Evolutionary conservation across 2,888 invertebrate species (phyloP).

Genomic region (Aphelenchoides bicaudatus): DNA sequence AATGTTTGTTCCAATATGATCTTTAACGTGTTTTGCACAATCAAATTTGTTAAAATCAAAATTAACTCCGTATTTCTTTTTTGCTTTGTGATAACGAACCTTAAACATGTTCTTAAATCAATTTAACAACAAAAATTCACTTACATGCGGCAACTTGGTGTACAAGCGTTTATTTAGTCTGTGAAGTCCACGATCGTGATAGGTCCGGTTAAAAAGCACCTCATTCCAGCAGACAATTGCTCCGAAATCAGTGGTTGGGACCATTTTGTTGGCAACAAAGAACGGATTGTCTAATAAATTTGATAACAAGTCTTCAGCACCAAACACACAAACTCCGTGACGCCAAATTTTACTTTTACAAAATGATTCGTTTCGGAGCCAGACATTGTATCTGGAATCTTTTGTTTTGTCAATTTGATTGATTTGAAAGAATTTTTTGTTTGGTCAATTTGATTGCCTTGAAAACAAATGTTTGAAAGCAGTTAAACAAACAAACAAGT

Average conservation of each 20-base stretch:
- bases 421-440: no score
- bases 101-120: background rate
- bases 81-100: background rate
- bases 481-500: no score
- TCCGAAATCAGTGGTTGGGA: background rate
- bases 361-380: background rate
- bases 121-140: background rate
- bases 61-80: background rate
- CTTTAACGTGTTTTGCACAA: background rate
- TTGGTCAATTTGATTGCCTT: no score
- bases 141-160: background rate
- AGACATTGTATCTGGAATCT: background rate
- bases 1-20: background rate
- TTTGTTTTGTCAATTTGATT: no score
- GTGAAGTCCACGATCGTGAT: background rate
- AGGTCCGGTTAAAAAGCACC: background rate
- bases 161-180: background rate
- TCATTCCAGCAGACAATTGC: background rate
- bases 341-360: background rate
- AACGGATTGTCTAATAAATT: background rate
- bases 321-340: background rate
- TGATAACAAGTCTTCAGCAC: background rate
- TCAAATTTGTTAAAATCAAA: background rate
- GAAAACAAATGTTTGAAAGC: background rate
- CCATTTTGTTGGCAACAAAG: background rate